Evolutionary conservation across 2,113 vertebrate species (phyloP).

Genomic region (Mesocricetus auratus): DNA sequence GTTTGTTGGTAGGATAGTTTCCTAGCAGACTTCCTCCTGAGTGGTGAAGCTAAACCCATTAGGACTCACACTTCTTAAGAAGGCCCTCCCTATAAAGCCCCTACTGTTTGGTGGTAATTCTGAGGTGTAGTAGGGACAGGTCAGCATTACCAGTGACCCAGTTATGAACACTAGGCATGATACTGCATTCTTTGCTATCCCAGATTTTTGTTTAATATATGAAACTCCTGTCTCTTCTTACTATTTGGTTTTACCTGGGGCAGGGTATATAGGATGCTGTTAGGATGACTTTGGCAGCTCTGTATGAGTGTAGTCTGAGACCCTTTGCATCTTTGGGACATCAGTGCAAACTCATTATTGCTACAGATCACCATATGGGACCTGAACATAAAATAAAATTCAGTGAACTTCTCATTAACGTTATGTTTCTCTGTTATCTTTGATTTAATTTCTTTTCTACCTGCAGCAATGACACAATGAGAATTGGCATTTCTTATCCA

Average conservation of each 20-base stretch:
- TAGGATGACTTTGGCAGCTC: background rate
- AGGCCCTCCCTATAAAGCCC: background rate
- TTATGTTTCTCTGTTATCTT: conserved; percentile 23
- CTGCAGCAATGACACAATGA: background rate
- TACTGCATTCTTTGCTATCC: background rate
- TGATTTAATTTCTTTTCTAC: conserved; percentile 14
- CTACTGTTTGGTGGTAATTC: conserved; percentile 1
- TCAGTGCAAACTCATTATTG: background rate
- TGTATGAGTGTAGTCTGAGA: background rate
- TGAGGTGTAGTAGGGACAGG: conserved; percentile 15
- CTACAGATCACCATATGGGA: background rate
- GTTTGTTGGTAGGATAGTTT: background rate
- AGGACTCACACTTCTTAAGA: conserved; percentile 36
- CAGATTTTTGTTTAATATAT: background rate
- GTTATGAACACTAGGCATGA: background rate
- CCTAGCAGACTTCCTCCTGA: background rate
- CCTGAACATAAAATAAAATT: background rate
- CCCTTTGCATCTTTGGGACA: background rate
- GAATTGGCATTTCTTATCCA: conserved; percentile 52
- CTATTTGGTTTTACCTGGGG: conserved; percentile 4
- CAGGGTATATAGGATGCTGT: background rate
- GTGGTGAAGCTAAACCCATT: background rate
- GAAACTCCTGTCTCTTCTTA: background rate
- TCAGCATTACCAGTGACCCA: background rate
- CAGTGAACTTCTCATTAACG: conserved; percentile 16